A percentile compares a stretch with the other conserved stretches of the same genome.
Evolutionary conservation across 2,888 invertebrate species (phyloP).

Genomic region (Ophioninae sp.): DNA sequence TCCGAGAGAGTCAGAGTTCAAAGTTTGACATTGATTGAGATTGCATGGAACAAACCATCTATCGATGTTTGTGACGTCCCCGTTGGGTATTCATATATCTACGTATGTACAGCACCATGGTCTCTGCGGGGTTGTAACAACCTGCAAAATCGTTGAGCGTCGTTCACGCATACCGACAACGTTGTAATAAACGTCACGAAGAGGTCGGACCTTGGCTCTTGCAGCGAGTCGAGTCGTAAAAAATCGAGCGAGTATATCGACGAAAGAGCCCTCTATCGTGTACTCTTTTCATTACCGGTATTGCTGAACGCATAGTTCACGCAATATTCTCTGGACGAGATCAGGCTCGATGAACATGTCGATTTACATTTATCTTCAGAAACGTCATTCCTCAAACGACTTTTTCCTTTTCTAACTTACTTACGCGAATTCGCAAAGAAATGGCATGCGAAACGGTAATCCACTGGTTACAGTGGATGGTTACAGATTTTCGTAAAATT

Average conservation of each 20-base stretch:
- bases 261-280: background rate
- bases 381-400: background rate
- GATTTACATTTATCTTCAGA: background rate
- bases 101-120: background rate
- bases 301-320: background rate
- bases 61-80: background rate
- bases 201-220: conserved; percentile 43
- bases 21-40: background rate
- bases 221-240: conserved; percentile 41
- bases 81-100: background rate
- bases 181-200: conserved; percentile 55
- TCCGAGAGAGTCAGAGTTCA: background rate
- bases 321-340: background rate
- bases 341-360: conserved; percentile 4
- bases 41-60: background rate
- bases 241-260: conserved; percentile 40
- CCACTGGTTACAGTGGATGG: background rate
- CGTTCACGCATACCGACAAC: conserved; percentile 30
- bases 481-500: background rate
- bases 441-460: background rate
- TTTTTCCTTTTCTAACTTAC: background rate
- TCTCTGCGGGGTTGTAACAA: conserved; percentile 38
- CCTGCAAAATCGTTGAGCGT: conserved; percentile 21
- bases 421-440: background rate
- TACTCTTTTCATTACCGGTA: conserved; percentile 2